Evolutionary conservation across 1,140 invertebrate genomes (phyloP), one percentile per base, ranked within the genome.

Genomic region (Drosophila teissieri): DNA sequence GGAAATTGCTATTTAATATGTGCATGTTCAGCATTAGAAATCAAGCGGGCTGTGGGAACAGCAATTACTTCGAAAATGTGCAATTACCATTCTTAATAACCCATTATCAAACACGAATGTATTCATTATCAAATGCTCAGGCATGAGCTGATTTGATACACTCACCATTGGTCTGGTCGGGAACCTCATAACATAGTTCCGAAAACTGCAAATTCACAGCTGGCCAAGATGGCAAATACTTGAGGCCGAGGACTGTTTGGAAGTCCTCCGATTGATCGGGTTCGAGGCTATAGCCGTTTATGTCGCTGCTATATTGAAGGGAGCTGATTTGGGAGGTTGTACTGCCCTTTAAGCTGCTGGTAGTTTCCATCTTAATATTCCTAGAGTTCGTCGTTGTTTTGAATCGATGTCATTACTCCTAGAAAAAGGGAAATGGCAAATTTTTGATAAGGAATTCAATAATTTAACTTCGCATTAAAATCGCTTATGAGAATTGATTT

Each of bases 171-270:
- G 19, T 17, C 2, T 53, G 45, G 53, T 91, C 93, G 2, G 94
- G 94, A 1, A 96, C 94, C 1, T 94, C 94, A 75, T 95, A 96
- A 0, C 94, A 94, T 14, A 96, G 89, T 75, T 96, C 95, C 57
- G 94, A 93, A 88, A 97, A 96, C 80, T 95, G 95, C 22, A 97
- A 94, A 82, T 96, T 94, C 37, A 96, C 93, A 0, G 95, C 93
- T 4, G 95, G 94, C 83, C 95, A 92, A 72, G 94, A 93, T 0
- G 95, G 94, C 36, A 95, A 92, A 77, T 95, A 94, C 3, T 94
- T 94, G 10, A 95, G 72, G 22, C 93, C 91, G 56, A 48, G 91
- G 5, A 53, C 31, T 12, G 73, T 76, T 14, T 58, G 82, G 49
- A 63, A 58, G 46, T 89, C 76, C 36, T 86, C 80, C 7, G 56